Percentiles rank a stretch among this genome's conserved stretches.
Evolutionary conservation across 1,140 invertebrate genomes (phyloP).

Genomic region (Hestina assimilis): DNA sequence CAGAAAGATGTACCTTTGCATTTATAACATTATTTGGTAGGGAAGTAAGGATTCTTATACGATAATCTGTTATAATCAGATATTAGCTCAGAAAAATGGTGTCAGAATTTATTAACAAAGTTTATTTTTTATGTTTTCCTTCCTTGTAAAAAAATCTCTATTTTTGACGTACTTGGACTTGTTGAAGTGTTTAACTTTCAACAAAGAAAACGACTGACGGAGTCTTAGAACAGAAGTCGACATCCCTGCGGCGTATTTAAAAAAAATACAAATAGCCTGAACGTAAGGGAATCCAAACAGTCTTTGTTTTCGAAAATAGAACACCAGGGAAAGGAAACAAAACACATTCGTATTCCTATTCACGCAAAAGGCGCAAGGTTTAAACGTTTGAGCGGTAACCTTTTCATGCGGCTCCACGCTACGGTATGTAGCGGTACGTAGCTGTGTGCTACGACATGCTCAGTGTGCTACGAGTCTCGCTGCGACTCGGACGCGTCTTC

Average conservation of each 20-base stretch:
- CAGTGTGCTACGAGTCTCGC: constrained; percentile 58
- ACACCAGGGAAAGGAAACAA: constrained; percentile 58
- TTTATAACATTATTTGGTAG: too few relatives aligned
- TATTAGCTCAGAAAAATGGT: too few relatives aligned
- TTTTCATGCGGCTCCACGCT: constrained; percentile 54
- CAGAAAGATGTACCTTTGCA: too few relatives aligned
- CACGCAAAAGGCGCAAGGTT: constrained; percentile 68
- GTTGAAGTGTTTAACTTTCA: constrained; percentile 14
- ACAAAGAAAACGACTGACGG: constrained; percentile 14
- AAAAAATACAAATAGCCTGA: constrained; percentile 30
- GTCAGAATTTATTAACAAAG: neutral
- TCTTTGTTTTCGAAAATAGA: constrained; percentile 61
- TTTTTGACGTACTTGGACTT: neutral
- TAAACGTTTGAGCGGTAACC: constrained; percentile 67
- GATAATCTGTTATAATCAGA: too few relatives aligned
- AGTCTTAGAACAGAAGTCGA: constrained; percentile 18
- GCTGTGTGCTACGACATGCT: constrained; percentile 47
- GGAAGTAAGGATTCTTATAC: too few relatives aligned
- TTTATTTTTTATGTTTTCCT: too few relatives aligned
- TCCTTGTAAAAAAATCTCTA: neutral
- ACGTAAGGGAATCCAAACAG: constrained; percentile 53
- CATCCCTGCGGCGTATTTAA: constrained; percentile 25
- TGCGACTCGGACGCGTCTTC: constrained; percentile 39
- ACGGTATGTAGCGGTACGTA: constrained; percentile 35
- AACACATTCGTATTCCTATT: constrained; percentile 66